Evolutionary conservation across 2,888 invertebrate genomes (phyloP).

Genomic region (Timema podura): DNA sequence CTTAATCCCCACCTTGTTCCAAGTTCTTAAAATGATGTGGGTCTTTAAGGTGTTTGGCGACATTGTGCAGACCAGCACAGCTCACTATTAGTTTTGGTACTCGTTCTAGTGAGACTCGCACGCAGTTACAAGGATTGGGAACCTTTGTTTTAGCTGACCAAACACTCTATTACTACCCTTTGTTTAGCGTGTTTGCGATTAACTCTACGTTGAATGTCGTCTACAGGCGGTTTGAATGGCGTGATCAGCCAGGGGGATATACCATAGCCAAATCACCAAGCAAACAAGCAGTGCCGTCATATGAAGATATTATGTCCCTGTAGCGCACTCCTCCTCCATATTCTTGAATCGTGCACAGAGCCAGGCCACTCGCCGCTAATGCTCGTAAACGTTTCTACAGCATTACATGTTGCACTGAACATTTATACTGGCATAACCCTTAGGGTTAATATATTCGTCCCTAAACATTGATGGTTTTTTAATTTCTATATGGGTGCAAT

Average conservation of each 20-base stretch:
- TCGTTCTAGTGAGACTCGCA: not conserved
- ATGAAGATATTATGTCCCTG: not conserved
- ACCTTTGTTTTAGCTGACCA: no score
- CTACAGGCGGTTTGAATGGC: not conserved
- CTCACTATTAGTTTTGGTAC: not conserved
- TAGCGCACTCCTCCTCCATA: not conserved
- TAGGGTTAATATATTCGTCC: not conserved
- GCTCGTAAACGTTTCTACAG: not conserved
- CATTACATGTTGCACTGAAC: not conserved
- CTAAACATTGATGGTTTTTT: not conserved
- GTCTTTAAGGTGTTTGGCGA: conserved; percentile 3
- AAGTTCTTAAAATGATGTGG: no score
- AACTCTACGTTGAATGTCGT: not conserved
- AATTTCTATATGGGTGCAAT: not conserved
- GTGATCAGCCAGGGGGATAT: conserved; percentile 11
- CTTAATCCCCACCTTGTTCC: no score
- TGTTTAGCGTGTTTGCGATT: not conserved
- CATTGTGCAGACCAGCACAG: not conserved
- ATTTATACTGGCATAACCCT: conserved; percentile 7
- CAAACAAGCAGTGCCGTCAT: not conserved
- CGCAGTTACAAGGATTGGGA: not conserved
- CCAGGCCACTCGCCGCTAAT: not conserved
- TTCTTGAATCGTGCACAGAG: not conserved
- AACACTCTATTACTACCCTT: not conserved
- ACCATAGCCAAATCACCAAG: conserved; percentile 12